Evolutionary conservation across 2,888 invertebrate species (phyloP).

Genomic region (Serripes groenlandicus): DNA sequence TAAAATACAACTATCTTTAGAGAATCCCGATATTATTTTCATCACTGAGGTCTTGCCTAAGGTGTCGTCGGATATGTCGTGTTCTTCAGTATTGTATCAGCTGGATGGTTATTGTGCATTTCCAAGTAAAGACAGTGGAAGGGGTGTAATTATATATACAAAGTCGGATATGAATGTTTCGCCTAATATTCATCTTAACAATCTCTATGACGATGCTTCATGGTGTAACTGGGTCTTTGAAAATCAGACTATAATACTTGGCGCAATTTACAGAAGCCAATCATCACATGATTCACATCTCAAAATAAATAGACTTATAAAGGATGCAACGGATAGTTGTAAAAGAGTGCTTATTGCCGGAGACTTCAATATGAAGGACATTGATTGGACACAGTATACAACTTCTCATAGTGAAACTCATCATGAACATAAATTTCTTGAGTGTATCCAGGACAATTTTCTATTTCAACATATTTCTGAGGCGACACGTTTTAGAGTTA

Average conservation of each 20-base stretch:
- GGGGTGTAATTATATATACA: conserved; percentile 31
- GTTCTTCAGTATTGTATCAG: conserved; percentile 15
- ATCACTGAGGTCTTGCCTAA: conserved; percentile 39
- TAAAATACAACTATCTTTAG: not conserved
- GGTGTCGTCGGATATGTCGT: not conserved
- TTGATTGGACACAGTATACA: too few relatives aligned
- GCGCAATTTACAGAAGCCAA: conserved; percentile 24
- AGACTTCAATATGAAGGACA: too few relatives aligned
- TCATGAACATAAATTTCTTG: too few relatives aligned
- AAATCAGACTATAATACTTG: not conserved
- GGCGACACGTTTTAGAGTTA: too few relatives aligned
- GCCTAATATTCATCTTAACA: conserved; percentile 14
- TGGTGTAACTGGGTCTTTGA: conserved; percentile 25
- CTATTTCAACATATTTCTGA: too few relatives aligned
- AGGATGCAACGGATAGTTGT: too few relatives aligned
- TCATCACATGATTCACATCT: too few relatives aligned
- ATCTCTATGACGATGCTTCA: conserved; percentile 22
- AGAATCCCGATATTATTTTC: conserved; percentile 31
- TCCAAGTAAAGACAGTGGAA: conserved; percentile 19
- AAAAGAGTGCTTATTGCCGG: too few relatives aligned
- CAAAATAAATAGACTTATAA: too few relatives aligned
- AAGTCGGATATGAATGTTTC: conserved; percentile 25
- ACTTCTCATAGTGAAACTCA: too few relatives aligned
- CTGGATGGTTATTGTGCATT: conserved; percentile 28
- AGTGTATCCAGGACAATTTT: too few relatives aligned